A percentile compares a stretch with the other conserved stretches of the same genome.
Conservation (phyloP, 2,888 invertebrate genomes). For the Gasteruption jaculator region DNA sequence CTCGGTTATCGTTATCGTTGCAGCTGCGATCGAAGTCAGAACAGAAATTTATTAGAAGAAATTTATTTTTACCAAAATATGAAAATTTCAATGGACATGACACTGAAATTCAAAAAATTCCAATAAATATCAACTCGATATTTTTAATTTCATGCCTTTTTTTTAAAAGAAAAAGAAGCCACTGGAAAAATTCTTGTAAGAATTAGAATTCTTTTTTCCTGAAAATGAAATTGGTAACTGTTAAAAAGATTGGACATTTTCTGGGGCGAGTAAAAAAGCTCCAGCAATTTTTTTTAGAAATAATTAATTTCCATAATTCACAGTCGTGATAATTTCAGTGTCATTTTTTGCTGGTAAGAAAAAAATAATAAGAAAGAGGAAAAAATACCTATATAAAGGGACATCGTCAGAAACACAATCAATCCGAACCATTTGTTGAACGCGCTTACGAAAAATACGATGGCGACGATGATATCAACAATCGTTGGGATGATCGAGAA, state of each 20-base stretch:
- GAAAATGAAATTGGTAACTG: no score
- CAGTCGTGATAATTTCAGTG: neutral
- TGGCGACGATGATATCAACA: constrained; percentile 86
- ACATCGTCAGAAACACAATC: constrained; percentile 92
- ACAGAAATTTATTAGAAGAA: constrained; percentile 2
- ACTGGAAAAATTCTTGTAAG: no score
- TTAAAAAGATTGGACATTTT: no score
- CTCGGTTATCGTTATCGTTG: constrained; percentile 89
- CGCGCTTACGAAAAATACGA: constrained; percentile 78
- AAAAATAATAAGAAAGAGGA: neutral
- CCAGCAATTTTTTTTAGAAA: no score
- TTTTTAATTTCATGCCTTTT: neutral
- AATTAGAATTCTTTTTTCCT: no score
- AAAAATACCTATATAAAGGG: constrained; percentile 81
- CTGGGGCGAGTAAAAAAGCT: no score
- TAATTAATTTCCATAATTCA: no score
- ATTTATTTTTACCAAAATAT: no score
- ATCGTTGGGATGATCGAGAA: constrained; percentile 93
- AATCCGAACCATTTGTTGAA: constrained; percentile 95
- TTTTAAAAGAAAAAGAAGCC: no score
- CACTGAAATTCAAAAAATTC: neutral
- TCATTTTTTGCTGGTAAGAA: neutral
- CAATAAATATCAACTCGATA: neutral
- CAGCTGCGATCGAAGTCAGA: constrained; percentile 56
- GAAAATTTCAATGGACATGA: neutral